Base-by-base conservation (phyloP, 2,113 vertebrate species). In the Pelecanoides urinatrix region DNA sequence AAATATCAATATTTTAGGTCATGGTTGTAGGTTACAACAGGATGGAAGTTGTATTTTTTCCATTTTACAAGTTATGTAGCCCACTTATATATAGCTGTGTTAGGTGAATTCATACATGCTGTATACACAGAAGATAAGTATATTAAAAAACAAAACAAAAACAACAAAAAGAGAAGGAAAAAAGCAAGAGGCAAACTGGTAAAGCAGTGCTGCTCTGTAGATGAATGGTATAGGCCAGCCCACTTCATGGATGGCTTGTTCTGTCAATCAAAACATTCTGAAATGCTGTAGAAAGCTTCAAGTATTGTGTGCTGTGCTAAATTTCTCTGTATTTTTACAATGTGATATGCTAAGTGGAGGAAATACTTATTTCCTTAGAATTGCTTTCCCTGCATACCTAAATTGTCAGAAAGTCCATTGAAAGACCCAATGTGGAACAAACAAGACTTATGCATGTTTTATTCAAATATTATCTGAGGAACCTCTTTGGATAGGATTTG, bases 401-500 rank as follows among this genome's bases (percentile, higher is more conserved):
- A 62, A 52, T 89, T 62, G 26, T 77, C 20, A 47, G 16, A 91
- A 92, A 90, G 44, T 45, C 30, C 8, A 36, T 25, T 61, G 50
- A 82, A 89, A 80, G 62, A 82, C 6, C 25, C 94, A 38, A 42
- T 66, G 59, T 81, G 55, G 76, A 94, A 22, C 27, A 94, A 71
- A 56, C 11, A 36, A 82, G 80, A 85, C 29, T 29, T 44, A 23
- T 15, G 12, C 34, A 9, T 90, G 44, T 88, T 88, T 83, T 85
- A 86, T 71, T 79, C 21, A 85, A 32, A 34, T 47, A 53, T 38
- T 96, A 84, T 83, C 68, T 75, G 78, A 92, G 76, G 80, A 96
- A 29, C 42, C 29, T 93, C 72, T 92, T 95, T 62, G 55, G 56
- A 42, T 73, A 71, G 87, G 62, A 70, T 92, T 96, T 97, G 55